Evolutionary conservation across 2,888 invertebrate genomes (phyloP).

Genomic region (Microctonus brassicae): DNA sequence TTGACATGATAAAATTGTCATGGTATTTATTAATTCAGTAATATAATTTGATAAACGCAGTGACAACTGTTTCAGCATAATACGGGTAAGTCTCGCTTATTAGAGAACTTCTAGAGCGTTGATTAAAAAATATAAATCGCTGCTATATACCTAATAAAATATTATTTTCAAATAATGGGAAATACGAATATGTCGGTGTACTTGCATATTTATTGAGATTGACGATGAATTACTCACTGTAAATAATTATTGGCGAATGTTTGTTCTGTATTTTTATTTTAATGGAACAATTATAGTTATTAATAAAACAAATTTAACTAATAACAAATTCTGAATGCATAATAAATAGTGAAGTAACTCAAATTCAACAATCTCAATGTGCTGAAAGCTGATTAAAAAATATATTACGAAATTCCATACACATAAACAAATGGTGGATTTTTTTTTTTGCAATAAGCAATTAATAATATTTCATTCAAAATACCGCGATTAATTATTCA

Average conservation of each 20-base stretch:
- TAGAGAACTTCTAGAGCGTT: slow-evolving; percentile 65
- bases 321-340: neutral
- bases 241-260: neutral
- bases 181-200: slow-evolving; percentile 9
- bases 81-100: slow-evolving; percentile 66
- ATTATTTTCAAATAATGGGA: slow-evolving; percentile 32
- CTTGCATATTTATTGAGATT: neutral
- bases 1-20: neutral
- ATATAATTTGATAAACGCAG: slow-evolving; percentile 37
- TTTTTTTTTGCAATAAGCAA: neutral
- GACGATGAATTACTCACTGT: neutral
- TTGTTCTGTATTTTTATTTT: neutral
- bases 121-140: slow-evolving; percentile 51
- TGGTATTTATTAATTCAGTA: neutral
- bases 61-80: slow-evolving; percentile 41
- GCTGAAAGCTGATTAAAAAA: slow-evolving; percentile 7
- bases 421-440: no score
- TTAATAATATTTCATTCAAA: neutral
- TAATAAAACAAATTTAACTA: neutral
- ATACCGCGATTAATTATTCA: neutral
- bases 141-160: slow-evolving; percentile 41
- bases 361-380: neutral
- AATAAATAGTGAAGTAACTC: neutral
- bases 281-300: no score
- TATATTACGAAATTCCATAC: neutral